These are phyloP conservation scores for Pseudomyrmex concolor DNA, from an alignment of 1,140 invertebrate species.

Conservation along the genomic window DNA sequence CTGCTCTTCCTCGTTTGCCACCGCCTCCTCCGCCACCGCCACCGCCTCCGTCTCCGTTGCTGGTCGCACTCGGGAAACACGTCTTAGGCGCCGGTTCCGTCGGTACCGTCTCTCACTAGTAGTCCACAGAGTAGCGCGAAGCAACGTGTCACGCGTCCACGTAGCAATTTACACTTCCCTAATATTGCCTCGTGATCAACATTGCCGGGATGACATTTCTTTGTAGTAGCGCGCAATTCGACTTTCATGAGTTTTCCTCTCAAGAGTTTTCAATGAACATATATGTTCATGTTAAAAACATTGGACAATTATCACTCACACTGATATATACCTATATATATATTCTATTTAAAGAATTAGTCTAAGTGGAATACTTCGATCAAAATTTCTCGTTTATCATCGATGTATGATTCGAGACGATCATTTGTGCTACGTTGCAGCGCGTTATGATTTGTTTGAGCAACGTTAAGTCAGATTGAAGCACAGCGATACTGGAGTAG, in stretches of 20 bases:
- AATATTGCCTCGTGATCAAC: conserved; percentile 39
- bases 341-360: conserved; percentile 22
- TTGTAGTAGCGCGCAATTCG: conserved; percentile 58
- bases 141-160: conserved; percentile 44
- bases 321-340: no score
- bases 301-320: conserved; percentile 13
- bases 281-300: not conserved
- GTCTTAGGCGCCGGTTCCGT: conserved; percentile 69
- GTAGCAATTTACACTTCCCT: conserved; percentile 50
- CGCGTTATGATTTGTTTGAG: conserved; percentile 4
- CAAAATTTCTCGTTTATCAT: not conserved
- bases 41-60: conserved; percentile 31
- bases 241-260: conserved; percentile 11
- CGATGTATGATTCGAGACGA: conserved; percentile 1
- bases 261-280: not conserved
- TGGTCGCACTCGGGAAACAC: conserved; percentile 54
- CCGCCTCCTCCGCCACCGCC: conserved; percentile 64
- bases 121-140: conserved; percentile 29
- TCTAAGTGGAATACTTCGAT: conserved; percentile 7
- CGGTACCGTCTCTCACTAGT: conserved; percentile 66
- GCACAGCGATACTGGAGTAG: conserved; percentile 25
- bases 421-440: not conserved
- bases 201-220: conserved; percentile 37
- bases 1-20: conserved; percentile 71
- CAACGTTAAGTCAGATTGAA: not conserved